Base-by-base conservation (phyloP, 92 coral and sea anemone species). In the Nematostella vectensis region DNA sequence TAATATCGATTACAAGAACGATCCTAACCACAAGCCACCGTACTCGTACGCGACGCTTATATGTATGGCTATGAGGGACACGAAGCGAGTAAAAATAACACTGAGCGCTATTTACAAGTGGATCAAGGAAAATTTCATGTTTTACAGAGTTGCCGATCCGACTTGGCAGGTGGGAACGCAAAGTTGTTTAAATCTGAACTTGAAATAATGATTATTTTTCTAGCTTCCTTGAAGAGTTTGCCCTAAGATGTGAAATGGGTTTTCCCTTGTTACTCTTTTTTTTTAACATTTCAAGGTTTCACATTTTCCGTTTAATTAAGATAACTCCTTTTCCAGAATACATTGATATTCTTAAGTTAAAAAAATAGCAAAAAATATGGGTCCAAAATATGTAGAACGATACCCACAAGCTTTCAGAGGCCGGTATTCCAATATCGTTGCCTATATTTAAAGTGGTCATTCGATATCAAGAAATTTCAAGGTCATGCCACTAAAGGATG, bases 41-140 rank as follows among this genome's bases (percentile, higher is more conserved):
- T 93, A 78, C 62, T 93, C 99, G 1, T 93, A 93, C 53, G 99
- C 99, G 3, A 93, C 99, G 0, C 67, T 93, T 36, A 93, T 93
- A 25, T 93, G 99, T 60, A 93, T 93, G 99, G 99, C 99, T 19
- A 93, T 93, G 99, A 65, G 95, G 52, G 99, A 93, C 47, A 93
- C 99, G 28, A 93, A 93, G 63, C 81, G 77, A 72, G 77, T 70
- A 21, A 93, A 93, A 69, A 93, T 93, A n/a, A 93, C 99, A 6
- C 77, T 93, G 0, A 93, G 96, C 43, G 88, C 99, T 1, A 93
- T 93, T 33, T 93, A 93, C 68, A 93, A 93, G 56, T 93, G 99
- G 99, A 93, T 93, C 47, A 83, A 88, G 20, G 99, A 93, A 21
- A 87, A 86, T 50, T 93, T 86, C 43, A 77, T 93, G 85, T 93